Conservation (phyloP, 1,140 invertebrate genomes). For the Dendroctonus ponderosae region DNA sequence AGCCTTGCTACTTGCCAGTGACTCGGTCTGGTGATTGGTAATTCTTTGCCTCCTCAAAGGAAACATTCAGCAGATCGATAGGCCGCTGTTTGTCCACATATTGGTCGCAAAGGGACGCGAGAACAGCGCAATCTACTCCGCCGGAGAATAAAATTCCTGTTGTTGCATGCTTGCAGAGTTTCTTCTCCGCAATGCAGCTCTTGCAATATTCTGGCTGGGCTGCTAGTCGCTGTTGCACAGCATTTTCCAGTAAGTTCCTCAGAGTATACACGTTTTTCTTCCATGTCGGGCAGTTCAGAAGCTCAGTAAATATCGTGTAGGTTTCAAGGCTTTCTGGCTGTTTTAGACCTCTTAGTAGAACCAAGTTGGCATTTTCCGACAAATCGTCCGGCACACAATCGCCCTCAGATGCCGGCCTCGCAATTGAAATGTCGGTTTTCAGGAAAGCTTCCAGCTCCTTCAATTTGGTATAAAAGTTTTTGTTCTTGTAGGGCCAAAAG, state of each 20-base stretch:
- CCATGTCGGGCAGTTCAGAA: constrained; percentile 50
- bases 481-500: constrained; percentile 49
- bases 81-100: constrained; percentile 65
- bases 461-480: constrained; percentile 46
- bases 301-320: constrained; percentile 48
- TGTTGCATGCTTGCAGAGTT: constrained; percentile 67
- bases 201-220: constrained; percentile 67
- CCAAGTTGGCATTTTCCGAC: constrained; percentile 29
- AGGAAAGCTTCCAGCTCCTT: constrained; percentile 48
- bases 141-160: constrained; percentile 91
- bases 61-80: constrained; percentile 95
- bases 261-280: constrained; percentile 53
- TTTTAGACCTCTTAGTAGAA: constrained; percentile 26
- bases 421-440: constrained; percentile 46
- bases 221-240: constrained; percentile 63
- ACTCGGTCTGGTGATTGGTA: constrained; percentile 78
- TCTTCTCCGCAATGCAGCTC: constrained; percentile 56
- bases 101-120: constrained; percentile 78
- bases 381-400: constrained; percentile 27
- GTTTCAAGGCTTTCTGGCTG: constrained; percentile 42
- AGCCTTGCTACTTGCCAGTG: constrained; percentile 58
- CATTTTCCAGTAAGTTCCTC: constrained; percentile 59
- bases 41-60: constrained; percentile 69
- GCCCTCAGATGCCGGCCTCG: constrained; percentile 20
- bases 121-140: constrained; percentile 89